Evolutionary conservation across 2,113 vertebrate genomes (phyloP), one percentile per base, ranked within the genome.

Genomic region (Salvator merianae): DNA sequence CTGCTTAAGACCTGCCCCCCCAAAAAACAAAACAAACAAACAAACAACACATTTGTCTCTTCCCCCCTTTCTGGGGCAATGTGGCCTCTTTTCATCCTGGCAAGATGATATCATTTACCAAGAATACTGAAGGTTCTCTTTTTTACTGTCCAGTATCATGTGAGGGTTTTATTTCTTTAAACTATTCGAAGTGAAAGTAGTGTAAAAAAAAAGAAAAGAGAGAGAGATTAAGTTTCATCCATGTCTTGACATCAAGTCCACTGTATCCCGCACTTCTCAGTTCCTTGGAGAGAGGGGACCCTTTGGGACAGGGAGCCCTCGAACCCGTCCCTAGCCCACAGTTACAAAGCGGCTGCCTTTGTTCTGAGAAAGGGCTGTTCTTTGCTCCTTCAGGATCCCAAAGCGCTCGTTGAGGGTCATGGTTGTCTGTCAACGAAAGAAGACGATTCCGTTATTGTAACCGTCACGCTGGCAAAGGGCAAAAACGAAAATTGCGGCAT

Each of bases 381-480:
- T 97, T 50, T 94, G 96, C 66, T 98, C 97, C 91, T 99, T 99
- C 80, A 99, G 93, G 93, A 99, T 98, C 76, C 97, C 97, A 93
- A 99, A 99, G 34, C 98, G 96, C 71, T 99, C 98, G 0, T 99
- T 99, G 91, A 99, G 87, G 0, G 98, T 99, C 95, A 99, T 98
- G 22, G 97, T 96, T 13, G 99, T 99, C 97, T 99, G 76, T 75
- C 88, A 91, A 87, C 91, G 5, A 88, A 89, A 74, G 22, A 65
- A 59, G n/a, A 50, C 2, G 5, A 53, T 14, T 26, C 26, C 32
- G 24, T 72, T 30, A 22, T 24, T 62, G 43, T 12, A 26, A 28
- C 40, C 34, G 22, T 14, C 40, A 43, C 53, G 9, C 16, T 18
- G 24, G 26, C 32, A 1, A 36, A 5, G 47, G n/a, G 20, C n/a